Evolutionary conservation across 2,888 invertebrate species (phyloP), one percentile per base, ranked within the genome.

Genomic region (Hermaeophaga mercurialis): DNA sequence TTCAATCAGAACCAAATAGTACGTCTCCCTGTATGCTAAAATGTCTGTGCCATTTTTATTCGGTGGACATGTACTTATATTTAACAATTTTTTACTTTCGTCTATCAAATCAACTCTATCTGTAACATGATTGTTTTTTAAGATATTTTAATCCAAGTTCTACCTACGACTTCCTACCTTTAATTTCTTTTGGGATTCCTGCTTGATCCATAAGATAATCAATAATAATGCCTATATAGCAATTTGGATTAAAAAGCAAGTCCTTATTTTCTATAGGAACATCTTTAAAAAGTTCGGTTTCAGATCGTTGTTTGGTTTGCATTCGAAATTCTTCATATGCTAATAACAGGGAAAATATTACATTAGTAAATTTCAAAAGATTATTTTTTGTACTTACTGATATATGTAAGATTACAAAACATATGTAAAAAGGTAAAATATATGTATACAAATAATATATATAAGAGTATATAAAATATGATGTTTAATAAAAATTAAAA

Each of bases 191-290:
- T 1, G 43, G 43, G 24, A 43, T 43, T 24, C 43, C 43, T 6
- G 11, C 26, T 43, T 43, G 11, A 12, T 43, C 43, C 11, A 43
- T 14, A 12, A 43, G 22, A 24, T 43, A 43, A 26, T 43, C 43
- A 2, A 43, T 14, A 24, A 43, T 43, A 43, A 43, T 24, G 4
- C 43, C 43, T 43, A 43, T 12, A 43, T 8, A 12, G 12, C 43
- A 43, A 26, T 43, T 24, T 7, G 43, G 43, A 24, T 43, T 43
- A 43, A 43, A 43, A 12, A 43, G 26, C 7, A 43, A 24, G 5
- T 22, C 24, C 15, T 24, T 43, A 15, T 43, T 43, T 43, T 8
- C 24, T 1, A 43, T 26, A 2, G 43, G 43, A 15, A 15, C 7
- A 14, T 43, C 12, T 9, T 11, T 7, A 43, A 24, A 43, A n/a